These are phyloP conservation scores for Nothobranchius furzeri DNA, from an alignment of 2,113 vertebrate genomes.

Conservation along the genomic window DNA sequence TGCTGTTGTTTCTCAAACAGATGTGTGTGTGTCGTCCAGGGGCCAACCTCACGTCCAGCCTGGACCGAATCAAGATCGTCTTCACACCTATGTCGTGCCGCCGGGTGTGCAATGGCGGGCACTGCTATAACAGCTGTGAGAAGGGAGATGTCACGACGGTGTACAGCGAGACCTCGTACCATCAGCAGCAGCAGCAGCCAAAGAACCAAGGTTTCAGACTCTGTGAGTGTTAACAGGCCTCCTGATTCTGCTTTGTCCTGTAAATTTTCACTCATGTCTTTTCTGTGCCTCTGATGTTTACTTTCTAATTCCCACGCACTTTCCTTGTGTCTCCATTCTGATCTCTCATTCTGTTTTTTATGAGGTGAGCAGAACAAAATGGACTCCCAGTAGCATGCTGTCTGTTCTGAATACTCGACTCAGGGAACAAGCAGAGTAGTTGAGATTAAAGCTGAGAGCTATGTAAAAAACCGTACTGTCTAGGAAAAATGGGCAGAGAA, in stretches of 20 bases:
- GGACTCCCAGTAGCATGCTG: constrained; percentile 57
- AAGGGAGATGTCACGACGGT: constrained; percentile 81
- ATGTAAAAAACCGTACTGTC: constrained; percentile 45
- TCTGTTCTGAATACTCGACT: constrained; percentile 48
- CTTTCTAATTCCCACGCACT: constrained; percentile 35
- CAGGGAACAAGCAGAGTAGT: constrained; percentile 45
- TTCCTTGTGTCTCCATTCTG: constrained; percentile 29
- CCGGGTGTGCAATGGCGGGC: constrained; percentile 71
- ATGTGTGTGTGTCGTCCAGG: constrained; percentile 72
- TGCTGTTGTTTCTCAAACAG: constrained; percentile 63
- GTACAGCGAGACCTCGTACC: constrained; percentile 77
- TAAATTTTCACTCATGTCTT: constrained; percentile 14
- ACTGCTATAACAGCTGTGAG: constrained; percentile 80
- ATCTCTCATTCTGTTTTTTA: constrained; percentile 44
- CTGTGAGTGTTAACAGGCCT: constrained; percentile 75
- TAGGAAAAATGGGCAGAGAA: constrained; percentile 36
- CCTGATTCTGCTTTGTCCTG: constrained; percentile 15
- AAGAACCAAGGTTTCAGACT: constrained; percentile 80
- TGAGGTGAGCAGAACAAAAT: constrained; percentile 54
- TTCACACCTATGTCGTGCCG: constrained; percentile 83
- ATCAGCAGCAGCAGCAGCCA: constrained; percentile 62
- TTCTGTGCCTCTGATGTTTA: constrained; percentile 11
- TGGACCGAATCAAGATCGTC: constrained; percentile 83
- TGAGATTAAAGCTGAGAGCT: constrained; percentile 54
- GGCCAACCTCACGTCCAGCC: constrained; percentile 78